Conservation (phyloP, 2,797 vertebrate species). For the Rhinella marina region DNA sequence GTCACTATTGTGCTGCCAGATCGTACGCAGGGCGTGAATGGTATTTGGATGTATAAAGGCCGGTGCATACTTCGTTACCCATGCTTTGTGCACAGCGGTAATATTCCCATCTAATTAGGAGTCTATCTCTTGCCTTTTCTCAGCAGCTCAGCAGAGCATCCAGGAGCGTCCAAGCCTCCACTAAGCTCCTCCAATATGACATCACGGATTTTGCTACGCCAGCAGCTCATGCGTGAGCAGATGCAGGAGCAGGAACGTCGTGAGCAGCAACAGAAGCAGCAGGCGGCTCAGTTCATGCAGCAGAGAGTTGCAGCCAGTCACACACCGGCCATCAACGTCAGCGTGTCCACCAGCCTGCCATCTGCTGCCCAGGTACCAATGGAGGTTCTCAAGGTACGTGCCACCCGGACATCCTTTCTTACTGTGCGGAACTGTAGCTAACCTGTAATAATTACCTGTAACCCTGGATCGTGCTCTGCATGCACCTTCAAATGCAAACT, state of each 20-base stretch:
- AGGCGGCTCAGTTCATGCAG: constrained; percentile 87
- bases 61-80: constrained; percentile 1
- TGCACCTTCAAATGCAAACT: not conserved
- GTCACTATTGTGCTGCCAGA: not conserved
- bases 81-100: constrained; percentile 27
- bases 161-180: constrained; percentile 81
- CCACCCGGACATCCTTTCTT: not conserved
- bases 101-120: constrained; percentile 54
- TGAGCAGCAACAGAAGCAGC: constrained; percentile 86
- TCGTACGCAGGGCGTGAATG: not conserved
- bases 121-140: constrained; percentile 67
- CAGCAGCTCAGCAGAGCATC: constrained; percentile 82
- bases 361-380: constrained; percentile 82
- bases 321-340: constrained; percentile 85
- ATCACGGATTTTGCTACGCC: constrained; percentile 81
- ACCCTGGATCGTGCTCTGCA: not conserved
- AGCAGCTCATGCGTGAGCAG: constrained; percentile 82
- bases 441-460: not conserved
- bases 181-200: constrained; percentile 80
- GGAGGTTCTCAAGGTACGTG: constrained; percentile 89
- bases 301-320: constrained; percentile 81
- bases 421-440: not conserved
- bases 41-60: not conserved
- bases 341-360: constrained; percentile 75
- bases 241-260: constrained; percentile 85